Evolutionary conservation across 2,113 vertebrate species (phyloP).

Genomic region (Ceyx margarethae): DNA sequence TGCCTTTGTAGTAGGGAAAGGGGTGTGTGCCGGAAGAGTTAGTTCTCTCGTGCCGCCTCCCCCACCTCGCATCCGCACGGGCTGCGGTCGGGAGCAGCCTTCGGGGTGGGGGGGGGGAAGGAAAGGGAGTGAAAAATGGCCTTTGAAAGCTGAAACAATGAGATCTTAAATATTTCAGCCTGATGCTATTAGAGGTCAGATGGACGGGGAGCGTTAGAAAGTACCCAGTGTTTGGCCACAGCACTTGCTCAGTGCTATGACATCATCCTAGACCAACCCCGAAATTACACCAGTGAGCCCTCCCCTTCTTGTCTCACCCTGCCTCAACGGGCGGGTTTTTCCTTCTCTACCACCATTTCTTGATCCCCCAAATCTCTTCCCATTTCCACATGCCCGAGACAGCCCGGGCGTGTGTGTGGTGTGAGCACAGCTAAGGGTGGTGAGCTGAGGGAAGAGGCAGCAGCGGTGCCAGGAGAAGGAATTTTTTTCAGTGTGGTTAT

Average conservation of each 20-base stretch:
- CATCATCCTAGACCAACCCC: constrained; percentile 80
- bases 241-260: constrained; percentile 78
- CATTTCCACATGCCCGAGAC: not conserved
- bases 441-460: not conserved
- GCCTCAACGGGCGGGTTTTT: constrained; percentile 31
- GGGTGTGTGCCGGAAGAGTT: constrained; percentile 81
- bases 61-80: constrained; percentile 24
- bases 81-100: not conserved
- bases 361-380: not conserved
- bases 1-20: constrained; percentile 84
- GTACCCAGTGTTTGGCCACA: constrained; percentile 64
- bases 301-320: constrained; percentile 67
- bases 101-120: not conserved
- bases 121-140: not conserved
- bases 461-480: not conserved
- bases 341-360: constrained; percentile 58
- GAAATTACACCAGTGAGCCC: constrained; percentile 70
- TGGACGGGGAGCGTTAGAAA: constrained; percentile 60
- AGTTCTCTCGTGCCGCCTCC: constrained; percentile 74
- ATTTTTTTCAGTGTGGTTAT: not conserved
- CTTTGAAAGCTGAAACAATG: constrained; percentile 31
- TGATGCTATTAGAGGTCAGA: constrained; percentile 72
- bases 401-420: not conserved
- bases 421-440: not conserved
- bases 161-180: constrained; percentile 36